Conservation (phyloP, 2,888 invertebrate genomes). For the Calliopum simillimum region DNA sequence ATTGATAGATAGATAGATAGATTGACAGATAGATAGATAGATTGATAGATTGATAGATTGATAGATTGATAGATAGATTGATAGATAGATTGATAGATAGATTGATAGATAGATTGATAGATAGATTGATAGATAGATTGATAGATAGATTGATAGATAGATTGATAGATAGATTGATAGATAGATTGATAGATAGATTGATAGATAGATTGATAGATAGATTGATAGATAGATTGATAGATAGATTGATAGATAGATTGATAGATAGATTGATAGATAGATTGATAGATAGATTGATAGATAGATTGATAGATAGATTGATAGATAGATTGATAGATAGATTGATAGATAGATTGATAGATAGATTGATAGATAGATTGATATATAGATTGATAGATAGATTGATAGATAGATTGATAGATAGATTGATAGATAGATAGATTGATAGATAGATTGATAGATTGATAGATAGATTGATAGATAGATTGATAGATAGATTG, state of each 20-base stretch:
- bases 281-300: slow-evolving; percentile 18
- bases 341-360: slow-evolving; percentile 18
- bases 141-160: slow-evolving; percentile 20
- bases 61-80: slow-evolving; percentile 17
- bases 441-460: slow-evolving; percentile 13
- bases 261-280: slow-evolving; percentile 20
- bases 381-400: slow-evolving; percentile 18
- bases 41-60: slow-evolving; percentile 17
- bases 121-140: slow-evolving; percentile 18
- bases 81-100: slow-evolving; percentile 20
- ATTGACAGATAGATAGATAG: slow-evolving; percentile 18
- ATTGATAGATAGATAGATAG: slow-evolving; percentile 20
- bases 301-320: slow-evolving; percentile 18
- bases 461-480: slow-evolving; percentile 15
- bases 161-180: slow-evolving; percentile 18
- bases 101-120: slow-evolving; percentile 18
- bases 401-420: slow-evolving; percentile 18
- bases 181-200: slow-evolving; percentile 18
- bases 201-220: slow-evolving; percentile 20
- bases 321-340: slow-evolving; percentile 20
- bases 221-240: slow-evolving; percentile 18
- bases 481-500: slow-evolving; percentile 13
- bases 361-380: slow-evolving; percentile 18
- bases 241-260: slow-evolving; percentile 18
- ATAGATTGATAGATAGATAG: slow-evolving; percentile 20